phyloP scores from a whole-genome alignment of 2,888 invertebrate genomes.

The Physocephala rufipes region DNA sequence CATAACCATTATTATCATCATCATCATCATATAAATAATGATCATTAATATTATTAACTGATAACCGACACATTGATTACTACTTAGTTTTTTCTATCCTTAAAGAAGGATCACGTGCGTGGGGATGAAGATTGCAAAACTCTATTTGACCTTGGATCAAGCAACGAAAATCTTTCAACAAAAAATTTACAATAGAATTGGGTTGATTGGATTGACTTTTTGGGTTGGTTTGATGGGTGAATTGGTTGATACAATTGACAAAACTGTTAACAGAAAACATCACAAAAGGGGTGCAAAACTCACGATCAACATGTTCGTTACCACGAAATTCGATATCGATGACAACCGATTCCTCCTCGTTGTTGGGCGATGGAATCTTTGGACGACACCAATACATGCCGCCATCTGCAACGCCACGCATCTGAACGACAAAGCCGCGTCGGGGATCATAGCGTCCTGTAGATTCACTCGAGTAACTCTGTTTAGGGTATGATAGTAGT shows the following conservation, averaged over 20 bases:
- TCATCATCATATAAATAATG: neutral
- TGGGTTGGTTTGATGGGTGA: too few relatives aligned
- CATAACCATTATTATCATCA: slow-evolving; percentile 40
- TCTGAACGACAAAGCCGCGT: slow-evolving; percentile 61
- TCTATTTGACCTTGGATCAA: slow-evolving; percentile 16
- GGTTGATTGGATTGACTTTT: slow-evolving; percentile 11
- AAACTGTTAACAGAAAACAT: slow-evolving; percentile 57
- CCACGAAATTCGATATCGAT: slow-evolving; percentile 56
- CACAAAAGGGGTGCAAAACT: slow-evolving; percentile 66
- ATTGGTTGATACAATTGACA: slow-evolving; percentile 19
- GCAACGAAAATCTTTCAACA: too few relatives aligned
- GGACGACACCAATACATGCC: slow-evolving; percentile 61
- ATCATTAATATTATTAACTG: slow-evolving; percentile 25
- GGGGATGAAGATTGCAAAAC: slow-evolving; percentile 16
- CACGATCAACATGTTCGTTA: slow-evolving; percentile 64
- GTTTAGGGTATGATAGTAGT: slow-evolving; percentile 8
- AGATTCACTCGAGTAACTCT: slow-evolving; percentile 58
- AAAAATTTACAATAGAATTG: slow-evolving; percentile 24
- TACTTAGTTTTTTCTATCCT: slow-evolving; percentile 14
- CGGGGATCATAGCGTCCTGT: slow-evolving; percentile 60
- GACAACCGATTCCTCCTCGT: slow-evolving; percentile 55
- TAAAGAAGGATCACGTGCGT: slow-evolving; percentile 26
- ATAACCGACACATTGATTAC: slow-evolving; percentile 20
- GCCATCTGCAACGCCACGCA: slow-evolving; percentile 58
- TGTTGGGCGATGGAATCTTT: slow-evolving; percentile 52